Conservation (phyloP, 1,140 invertebrate genomes). For the Trachelipus rathkii region DNA sequence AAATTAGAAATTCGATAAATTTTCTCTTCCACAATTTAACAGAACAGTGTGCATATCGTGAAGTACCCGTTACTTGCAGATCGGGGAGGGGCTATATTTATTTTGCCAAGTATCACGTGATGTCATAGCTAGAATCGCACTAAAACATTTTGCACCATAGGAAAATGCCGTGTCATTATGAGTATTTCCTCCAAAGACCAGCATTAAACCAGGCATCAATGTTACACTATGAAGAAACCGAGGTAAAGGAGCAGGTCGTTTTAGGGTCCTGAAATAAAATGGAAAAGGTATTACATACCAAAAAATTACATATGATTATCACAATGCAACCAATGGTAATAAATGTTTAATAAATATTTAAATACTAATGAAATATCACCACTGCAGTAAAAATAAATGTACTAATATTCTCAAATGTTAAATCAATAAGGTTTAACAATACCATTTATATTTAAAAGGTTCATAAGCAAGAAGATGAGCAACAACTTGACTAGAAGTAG, state of each 20-base stretch:
- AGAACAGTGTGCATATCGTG: constrained; percentile 75
- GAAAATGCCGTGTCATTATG: constrained; percentile 86
- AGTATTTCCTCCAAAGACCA: constrained; percentile 91
- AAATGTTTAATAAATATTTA: no score
- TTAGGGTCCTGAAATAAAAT: constrained; percentile 57
- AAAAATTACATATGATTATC: background rate
- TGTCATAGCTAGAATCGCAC: constrained; percentile 83
- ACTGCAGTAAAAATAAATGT: no score
- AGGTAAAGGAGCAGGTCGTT: constrained; percentile 70
- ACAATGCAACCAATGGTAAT: no score
- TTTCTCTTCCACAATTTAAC: constrained; percentile 64
- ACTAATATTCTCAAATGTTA: no score
- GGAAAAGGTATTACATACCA: background rate
- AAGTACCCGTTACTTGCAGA: constrained; percentile 62
- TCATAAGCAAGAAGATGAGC: constrained; percentile 79
- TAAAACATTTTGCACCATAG: constrained; percentile 76
- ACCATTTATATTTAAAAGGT: constrained; percentile 69
- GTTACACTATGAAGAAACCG: constrained; percentile 83
- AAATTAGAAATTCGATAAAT: no score
- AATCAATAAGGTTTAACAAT: constrained; percentile 35
- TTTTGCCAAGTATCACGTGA: constrained; percentile 68
- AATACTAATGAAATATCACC: no score
- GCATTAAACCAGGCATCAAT: constrained; percentile 71
- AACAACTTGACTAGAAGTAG: constrained; percentile 67
- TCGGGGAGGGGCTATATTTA: constrained; percentile 57